Base-by-base conservation (phyloP, 2,888 invertebrate genomes). In the Pristionchus entomophagus region DNA sequence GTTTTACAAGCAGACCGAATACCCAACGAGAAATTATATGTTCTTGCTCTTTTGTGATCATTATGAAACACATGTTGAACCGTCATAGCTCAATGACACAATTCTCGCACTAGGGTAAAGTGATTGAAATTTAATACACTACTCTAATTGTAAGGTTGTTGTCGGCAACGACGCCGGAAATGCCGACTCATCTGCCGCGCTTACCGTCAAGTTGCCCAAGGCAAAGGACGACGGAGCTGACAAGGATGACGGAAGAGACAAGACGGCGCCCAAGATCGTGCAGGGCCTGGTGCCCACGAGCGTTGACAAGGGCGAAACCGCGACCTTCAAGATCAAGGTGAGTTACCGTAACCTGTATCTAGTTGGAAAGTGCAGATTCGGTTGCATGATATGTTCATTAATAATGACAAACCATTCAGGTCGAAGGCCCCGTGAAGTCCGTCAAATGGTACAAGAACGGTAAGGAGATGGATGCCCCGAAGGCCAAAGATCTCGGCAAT, bases 291-390 rank as follows among this genome's bases (percentile, higher is more conserved):
- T 96, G 85, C 93, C 94, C 93, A 92, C 92, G 86, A 93, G 93
- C 0, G 96, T 97, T 3, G 96, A 96, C 87, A 97, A 97, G 92
- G 97, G 97, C 0, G 96, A 96, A 86, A 96, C 96, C 0, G 95
- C 97, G 59, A 96, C 96, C 87, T 94, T 97, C 22, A 87, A 88
- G 56, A 88, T 90, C 6, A 84, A 84, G 83, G 82, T 59, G 51
- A 0, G 88, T n/a, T n/a, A n/a, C n/a, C n/a, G n/a, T n/a, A n/a
- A n/a, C n/a, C n/a, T n/a, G n/a, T n/a, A n/a, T n/a, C n/a, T n/a
- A n/a, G n/a, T n/a, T n/a, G n/a, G n/a, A n/a, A n/a, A n/a, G n/a
- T n/a, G n/a, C n/a, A n/a, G n/a, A n/a, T n/a, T n/a, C n/a, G n/a
- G n/a, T n/a, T n/a, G n/a, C n/a, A n/a, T n/a, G n/a, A n/a, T n/a